phyloP scores from a whole-genome alignment of 1,140 invertebrate species.

The Batillaria attramentaria region DNA sequence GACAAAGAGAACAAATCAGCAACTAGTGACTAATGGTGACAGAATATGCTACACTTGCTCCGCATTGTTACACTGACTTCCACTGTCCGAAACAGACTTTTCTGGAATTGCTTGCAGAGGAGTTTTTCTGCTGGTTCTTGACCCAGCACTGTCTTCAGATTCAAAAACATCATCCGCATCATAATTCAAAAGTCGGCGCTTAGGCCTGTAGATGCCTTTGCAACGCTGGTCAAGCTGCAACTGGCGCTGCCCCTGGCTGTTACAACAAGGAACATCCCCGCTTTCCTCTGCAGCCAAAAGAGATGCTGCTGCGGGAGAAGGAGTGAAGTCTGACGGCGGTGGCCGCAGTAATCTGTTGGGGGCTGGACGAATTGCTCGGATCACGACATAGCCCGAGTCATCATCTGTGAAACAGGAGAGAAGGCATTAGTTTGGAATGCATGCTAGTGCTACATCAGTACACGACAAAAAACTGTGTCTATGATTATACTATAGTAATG shows the following conservation, averaged over 20 bases:
- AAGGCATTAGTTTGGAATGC: too few species aligned
- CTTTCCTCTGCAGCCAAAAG: not conserved
- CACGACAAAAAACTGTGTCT: too few species aligned
- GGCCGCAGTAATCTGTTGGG: constrained; percentile 10
- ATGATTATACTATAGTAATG: too few species aligned
- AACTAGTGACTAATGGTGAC: too few species aligned
- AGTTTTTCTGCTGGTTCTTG: constrained; percentile 35
- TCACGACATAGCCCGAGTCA: constrained; percentile 55
- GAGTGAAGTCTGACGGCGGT: not conserved
- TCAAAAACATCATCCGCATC: constrained; percentile 64
- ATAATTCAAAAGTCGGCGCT: constrained; percentile 56
- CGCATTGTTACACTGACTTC: not conserved
- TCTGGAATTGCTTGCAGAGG: constrained; percentile 52
- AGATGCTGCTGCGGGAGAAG: constrained; percentile 13
- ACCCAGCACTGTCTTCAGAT: constrained; percentile 55
- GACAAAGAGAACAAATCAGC: too few species aligned
- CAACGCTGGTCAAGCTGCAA: constrained; percentile 14
- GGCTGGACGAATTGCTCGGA: constrained; percentile 40
- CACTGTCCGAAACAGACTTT: constrained; percentile 32
- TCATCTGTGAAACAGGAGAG: constrained; percentile 46
- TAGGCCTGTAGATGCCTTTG: constrained; percentile 48
- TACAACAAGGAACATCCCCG: not conserved
- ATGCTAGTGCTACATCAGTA: too few species aligned
- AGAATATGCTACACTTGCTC: too few species aligned
- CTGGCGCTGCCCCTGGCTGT: not conserved